Base-by-base conservation (phyloP, 1,140 invertebrate species). In the Coenobita brevimanus region DNA sequence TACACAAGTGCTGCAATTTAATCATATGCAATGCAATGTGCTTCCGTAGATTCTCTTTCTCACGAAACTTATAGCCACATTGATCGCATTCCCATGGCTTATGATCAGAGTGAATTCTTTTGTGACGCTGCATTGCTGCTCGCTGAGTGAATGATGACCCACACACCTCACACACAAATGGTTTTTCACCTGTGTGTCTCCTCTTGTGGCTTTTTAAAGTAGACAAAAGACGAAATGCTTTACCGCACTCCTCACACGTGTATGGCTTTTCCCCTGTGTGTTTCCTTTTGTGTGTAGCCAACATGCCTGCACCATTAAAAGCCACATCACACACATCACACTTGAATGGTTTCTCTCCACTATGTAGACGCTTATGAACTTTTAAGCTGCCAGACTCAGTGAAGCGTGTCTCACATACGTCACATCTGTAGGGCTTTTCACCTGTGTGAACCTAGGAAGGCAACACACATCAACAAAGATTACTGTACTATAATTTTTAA, bases 321-420 rank as follows among this genome's bases (percentile, higher is more conserved):
- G 97, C 95, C 92, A 98, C 97, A 90, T 98, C 96, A 92, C 98
- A 99, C 92, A 97, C 96, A 3, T 95, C 95, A 92, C 98, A 99
- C 91, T 98, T 96, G 93, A 99, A 99, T 0, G 98, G 98, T 91
- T 99, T 98, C 92, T 98, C 97, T 0, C 98, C 98, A 0, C 98
- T 99, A 92, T 99, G 98, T 0, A 97, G 99, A 69, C 98, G 95
- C 90, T 98, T 97, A 92, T 99, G 98, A 92, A 99, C 99, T 92
- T 98, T 97, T 30, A 98, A 93, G 0, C 95, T 95, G 30, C 94
- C 95, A 91, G 95, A 95, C 2, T 95, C 94, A 15, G 95, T 93
- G 89, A 96, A 96, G 54, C 93, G 93, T 91, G 95, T 96, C 0
- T 93, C 92, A 91, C 95, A 96, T 38, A 94, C 91, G 6, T 92